phyloP scores from a whole-genome alignment of 2,888 invertebrate genomes.

The Oligia fasciuncula region DNA sequence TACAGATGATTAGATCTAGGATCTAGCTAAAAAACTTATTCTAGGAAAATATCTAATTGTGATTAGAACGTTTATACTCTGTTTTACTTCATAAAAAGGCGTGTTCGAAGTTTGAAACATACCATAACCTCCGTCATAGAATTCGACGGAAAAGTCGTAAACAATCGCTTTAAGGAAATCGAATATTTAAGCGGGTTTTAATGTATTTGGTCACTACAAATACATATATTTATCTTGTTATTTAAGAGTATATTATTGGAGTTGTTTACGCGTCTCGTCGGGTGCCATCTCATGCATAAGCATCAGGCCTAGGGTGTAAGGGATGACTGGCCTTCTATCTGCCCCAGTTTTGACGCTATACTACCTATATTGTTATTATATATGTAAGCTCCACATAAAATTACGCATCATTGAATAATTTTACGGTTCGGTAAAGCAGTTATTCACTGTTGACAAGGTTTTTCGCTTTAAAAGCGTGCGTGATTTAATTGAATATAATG shows the following conservation, averaged over 20 bases:
- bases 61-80: constrained; percentile 1
- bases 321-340: constrained; percentile 48
- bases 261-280: constrained; percentile 64
- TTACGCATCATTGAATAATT: constrained; percentile 57
- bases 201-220: constrained; percentile 30
- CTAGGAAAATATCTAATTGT: constrained; percentile 18
- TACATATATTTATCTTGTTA: constrained; percentile 41
- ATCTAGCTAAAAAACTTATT: neutral
- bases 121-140: constrained; percentile 6
- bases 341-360: constrained; percentile 59
- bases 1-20: constrained; percentile 13
- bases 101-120: constrained; percentile 6
- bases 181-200: constrained; percentile 26
- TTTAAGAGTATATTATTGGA: constrained; percentile 47
- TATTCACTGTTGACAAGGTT: constrained; percentile 39
- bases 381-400: constrained; percentile 38
- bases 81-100: constrained; percentile 18
- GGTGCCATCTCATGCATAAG: constrained; percentile 74
- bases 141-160: constrained; percentile 13
- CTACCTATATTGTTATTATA: constrained; percentile 18
- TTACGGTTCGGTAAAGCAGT: constrained; percentile 41
- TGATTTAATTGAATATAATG: constrained; percentile 22
- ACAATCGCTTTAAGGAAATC: neutral
- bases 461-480: constrained; percentile 25
- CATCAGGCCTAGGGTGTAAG: constrained; percentile 62